Evolutionary conservation across 2,113 vertebrate genomes (phyloP).

Genomic region (Paramormyrops kingsleyae): DNA sequence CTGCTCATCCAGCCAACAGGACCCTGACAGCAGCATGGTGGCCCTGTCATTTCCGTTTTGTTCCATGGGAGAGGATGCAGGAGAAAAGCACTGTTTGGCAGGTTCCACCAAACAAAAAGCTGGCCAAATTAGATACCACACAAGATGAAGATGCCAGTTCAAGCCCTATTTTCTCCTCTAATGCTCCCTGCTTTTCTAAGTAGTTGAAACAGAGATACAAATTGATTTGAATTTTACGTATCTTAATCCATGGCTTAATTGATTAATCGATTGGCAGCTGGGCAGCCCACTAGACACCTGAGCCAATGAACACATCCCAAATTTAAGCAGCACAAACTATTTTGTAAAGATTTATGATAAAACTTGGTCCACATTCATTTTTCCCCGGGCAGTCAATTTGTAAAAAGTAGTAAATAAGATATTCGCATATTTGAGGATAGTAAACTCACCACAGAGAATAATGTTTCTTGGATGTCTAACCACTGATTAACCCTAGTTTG

Average conservation of each 20-base stretch:
- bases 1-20: not conserved
- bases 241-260: not conserved
- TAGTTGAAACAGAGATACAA: not conserved
- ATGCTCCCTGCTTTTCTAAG: not conserved
- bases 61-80: not conserved
- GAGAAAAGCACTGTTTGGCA: not conserved
- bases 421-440: not conserved
- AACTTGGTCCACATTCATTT: not conserved
- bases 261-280: not conserved
- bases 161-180: not conserved
- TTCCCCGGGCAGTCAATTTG: not conserved
- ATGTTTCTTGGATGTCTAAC: not conserved
- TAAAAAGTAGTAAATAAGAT: not conserved
- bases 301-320: not conserved
- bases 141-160: not conserved
- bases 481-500: not conserved
- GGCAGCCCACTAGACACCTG: not conserved
- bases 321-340: not conserved
- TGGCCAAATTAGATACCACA: not conserved
- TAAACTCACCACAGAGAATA: not conserved
- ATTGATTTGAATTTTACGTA: not conserved
- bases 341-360: not conserved
- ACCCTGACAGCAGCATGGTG: not conserved
- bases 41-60: not conserved
- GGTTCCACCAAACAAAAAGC: not conserved